Conservation (phyloP, 1,140 invertebrate species). For the Diachasma alloeum region DNA sequence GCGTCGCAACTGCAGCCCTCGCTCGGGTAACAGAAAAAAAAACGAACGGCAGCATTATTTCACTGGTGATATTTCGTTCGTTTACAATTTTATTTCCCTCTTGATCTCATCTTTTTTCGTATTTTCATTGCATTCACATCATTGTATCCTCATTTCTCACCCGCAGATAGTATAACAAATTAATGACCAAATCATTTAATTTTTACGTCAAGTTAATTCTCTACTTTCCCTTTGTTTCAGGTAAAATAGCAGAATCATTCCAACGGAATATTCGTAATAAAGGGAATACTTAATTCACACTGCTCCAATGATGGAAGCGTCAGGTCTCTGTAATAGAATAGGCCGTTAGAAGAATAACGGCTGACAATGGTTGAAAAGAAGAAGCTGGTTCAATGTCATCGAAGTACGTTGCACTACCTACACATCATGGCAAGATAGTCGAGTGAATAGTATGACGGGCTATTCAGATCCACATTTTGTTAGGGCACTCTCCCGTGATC, state of each 20-base stretch:
- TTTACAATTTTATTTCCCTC: too few species aligned
- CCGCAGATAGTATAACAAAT: too few species aligned
- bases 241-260: neutral
- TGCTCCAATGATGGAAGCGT: neutral
- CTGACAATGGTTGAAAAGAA: neutral
- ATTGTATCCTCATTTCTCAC: too few species aligned
- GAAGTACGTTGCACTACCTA: neutral
- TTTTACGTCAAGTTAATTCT: too few species aligned
- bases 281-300: neutral
- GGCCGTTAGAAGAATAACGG: neutral
- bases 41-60: neutral
- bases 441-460: conserved; percentile 60
- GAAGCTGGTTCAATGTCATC: neutral
- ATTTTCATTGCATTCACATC: too few species aligned
- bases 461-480: conserved; percentile 73
- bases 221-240: neutral
- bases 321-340: neutral
- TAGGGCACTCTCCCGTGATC: conserved; percentile 70
- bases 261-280: neutral
- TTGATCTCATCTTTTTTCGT: too few species aligned
- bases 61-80: neutral
- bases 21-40: neutral
- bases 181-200: too few species aligned
- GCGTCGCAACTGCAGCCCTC: neutral
- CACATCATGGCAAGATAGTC: conserved; percentile 38